phyloP scores from a whole-genome alignment of 2,888 invertebrate genomes.

The Crioceris asparagi region DNA sequence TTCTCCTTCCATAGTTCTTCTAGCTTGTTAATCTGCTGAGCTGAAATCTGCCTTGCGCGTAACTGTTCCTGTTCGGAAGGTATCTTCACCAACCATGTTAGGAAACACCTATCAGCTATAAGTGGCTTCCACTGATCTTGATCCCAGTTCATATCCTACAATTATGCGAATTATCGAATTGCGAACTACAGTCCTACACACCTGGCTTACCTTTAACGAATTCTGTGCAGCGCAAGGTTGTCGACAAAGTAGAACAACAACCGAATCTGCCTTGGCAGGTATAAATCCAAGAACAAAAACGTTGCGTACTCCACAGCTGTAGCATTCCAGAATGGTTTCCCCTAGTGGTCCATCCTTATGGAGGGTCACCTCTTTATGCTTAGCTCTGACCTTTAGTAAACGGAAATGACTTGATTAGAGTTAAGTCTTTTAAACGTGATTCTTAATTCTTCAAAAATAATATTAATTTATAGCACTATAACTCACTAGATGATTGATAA shows the following conservation, averaged over 20 bases:
- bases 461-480: no score
- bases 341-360: constrained; percentile 96
- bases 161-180: no score
- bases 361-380: constrained; percentile 96
- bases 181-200: no score
- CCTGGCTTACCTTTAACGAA: constrained; percentile 63
- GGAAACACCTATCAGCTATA: constrained; percentile 90
- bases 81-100: constrained; percentile 96
- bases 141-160: constrained; percentile 94
- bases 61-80: constrained; percentile 95
- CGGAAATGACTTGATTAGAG: no score
- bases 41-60: constrained; percentile 91
- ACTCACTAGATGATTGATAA: constrained; percentile 91
- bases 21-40: constrained; percentile 92
- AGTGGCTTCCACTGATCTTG: constrained; percentile 98
- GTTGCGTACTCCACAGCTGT: constrained; percentile 96
- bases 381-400: constrained; percentile 67
- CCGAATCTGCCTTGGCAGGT: constrained; percentile 97
- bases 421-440: no score
- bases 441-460: no score
- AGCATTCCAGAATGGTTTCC: constrained; percentile 96
- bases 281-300: constrained; percentile 98
- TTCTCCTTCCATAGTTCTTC: constrained; percentile 99
- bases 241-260: constrained; percentile 91
- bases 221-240: constrained; percentile 98